Base-by-base conservation (phyloP, 2,888 invertebrate species). In the Dryadula phaetusa region DNA sequence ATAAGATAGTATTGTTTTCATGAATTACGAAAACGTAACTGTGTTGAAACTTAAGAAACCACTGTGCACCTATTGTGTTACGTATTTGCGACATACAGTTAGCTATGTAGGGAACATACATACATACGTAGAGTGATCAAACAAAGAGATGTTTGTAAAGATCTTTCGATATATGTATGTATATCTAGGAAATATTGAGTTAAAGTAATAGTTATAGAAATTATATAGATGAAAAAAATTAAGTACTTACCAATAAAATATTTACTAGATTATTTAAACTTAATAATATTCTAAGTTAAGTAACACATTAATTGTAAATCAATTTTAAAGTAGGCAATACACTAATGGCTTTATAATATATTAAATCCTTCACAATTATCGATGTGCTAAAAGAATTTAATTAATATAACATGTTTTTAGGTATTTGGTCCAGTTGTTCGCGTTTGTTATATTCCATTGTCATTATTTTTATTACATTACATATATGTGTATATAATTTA, bases 1-100 rank as follows among this genome's bases (percentile, higher is more conserved):
- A 56, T 64, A 34, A 72, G 66, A 71, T 71, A 67, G 68, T 70
- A 74, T 74, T 72, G 72, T 74, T 72, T 69, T 70, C 68, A 66
- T 52, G 66, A 66, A 69, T 76, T 72, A 75, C 75, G 74, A 74
- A 75, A 75, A 71, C 67, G 64, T 68, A 64, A 71, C 47, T 68
- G 58, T 74, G 74, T 75, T 69, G 76, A 71, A 75, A 76, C 69
- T 34, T 62, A 63, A 62, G 69, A 71, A 70, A 74, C 75, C 70
- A 61, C 70, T 67, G 64, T 64, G 53, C 65, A 69, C 62, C 74
- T 73, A 74, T 75, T 74, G 75, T 75, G 72, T 74, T 72, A 69
- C 72, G 66, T 70, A 72, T 74, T 75, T 75, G 74, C 74, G 74
- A 75, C 72, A 75, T 69, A 72, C 64, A 70, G 60, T 72, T 64